A percentile compares a stretch with the other conserved stretches of the same genome.
Evolutionary conservation across 2,888 invertebrate genomes (phyloP).

Genomic region (Mesoligia furuncula): DNA sequence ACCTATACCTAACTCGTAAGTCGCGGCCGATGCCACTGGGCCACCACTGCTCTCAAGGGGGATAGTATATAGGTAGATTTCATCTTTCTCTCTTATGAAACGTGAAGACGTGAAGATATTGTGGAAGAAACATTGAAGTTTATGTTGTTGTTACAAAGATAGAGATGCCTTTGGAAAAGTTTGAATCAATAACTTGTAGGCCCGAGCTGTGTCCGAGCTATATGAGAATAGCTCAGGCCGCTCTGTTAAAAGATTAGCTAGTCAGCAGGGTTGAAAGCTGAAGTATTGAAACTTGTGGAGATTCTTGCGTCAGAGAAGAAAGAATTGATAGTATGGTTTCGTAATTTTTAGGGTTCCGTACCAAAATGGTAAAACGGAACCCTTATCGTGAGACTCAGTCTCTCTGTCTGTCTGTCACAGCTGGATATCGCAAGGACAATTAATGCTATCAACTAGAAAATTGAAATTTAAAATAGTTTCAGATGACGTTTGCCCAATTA

Average conservation of each 20-base stretch:
- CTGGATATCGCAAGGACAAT: too few relatives aligned
- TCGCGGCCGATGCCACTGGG: too few relatives aligned
- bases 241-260: conserved; percentile 14
- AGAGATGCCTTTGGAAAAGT: not conserved
- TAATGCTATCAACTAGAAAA: too few relatives aligned
- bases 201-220: not conserved
- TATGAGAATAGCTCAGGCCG: conserved; percentile 2
- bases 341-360: too few relatives aligned
- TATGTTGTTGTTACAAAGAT: conserved; percentile 22
- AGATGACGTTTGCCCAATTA: too few relatives aligned
- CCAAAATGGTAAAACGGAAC: too few relatives aligned
- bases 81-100: not conserved
- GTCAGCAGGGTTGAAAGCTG: too few relatives aligned
- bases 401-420: too few relatives aligned
- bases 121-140: conserved; percentile 11
- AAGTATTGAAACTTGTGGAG: conserved; percentile 1
- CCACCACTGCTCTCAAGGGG: too few relatives aligned
- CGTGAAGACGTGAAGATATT: conserved; percentile 2
- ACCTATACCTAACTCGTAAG: too few relatives aligned
- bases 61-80: not conserved
- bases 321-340: not conserved
- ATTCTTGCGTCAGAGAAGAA: not conserved
- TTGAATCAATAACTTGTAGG: conserved; percentile 11
- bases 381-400: too few relatives aligned
- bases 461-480: too few relatives aligned